Conservation (phyloP, 2,113 vertebrate species). For the Pygathrix nemaeus region DNA sequence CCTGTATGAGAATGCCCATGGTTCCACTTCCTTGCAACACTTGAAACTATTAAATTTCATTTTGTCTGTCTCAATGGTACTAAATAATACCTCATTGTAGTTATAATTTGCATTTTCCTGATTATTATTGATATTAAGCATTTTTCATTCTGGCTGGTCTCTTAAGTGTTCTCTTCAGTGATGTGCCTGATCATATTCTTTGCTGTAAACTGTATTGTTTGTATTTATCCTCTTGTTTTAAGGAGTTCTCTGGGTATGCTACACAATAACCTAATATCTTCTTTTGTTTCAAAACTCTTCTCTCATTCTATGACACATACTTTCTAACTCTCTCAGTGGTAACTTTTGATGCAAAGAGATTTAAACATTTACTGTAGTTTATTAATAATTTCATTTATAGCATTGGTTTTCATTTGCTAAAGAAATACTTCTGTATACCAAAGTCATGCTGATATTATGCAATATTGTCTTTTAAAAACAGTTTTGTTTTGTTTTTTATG, state of each 20-base stretch:
- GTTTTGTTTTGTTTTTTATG: not conserved
- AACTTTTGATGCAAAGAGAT: slow-evolving; percentile 3
- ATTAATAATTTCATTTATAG: not conserved
- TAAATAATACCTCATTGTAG: slow-evolving; percentile 6
- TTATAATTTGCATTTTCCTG: not conserved
- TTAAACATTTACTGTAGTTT: slow-evolving; percentile 19
- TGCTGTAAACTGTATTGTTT: not conserved
- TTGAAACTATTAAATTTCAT: slow-evolving; percentile 11
- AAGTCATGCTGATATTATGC: not conserved
- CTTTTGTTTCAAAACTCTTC: slow-evolving; percentile 4
- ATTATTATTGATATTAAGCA: not conserved
- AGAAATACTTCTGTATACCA: not conserved
- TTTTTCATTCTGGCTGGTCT: not conserved
- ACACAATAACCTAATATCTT: not conserved
- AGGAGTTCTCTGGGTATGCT: not conserved
- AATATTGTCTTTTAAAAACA: not conserved
- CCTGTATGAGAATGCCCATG: not conserved
- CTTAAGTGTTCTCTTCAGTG: not conserved
- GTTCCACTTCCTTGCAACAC: not conserved
- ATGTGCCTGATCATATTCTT: not conserved
- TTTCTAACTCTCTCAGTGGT: not conserved
- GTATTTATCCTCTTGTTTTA: not conserved
- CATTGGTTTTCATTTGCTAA: slow-evolving; percentile 32
- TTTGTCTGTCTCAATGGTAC: not conserved
- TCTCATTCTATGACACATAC: not conserved